A percentile compares a stretch with the other conserved stretches of the same genome.
Evolutionary conservation across 2,797 vertebrate species (phyloP).

Genomic region (Percopsis omiscomaycus): DNA sequence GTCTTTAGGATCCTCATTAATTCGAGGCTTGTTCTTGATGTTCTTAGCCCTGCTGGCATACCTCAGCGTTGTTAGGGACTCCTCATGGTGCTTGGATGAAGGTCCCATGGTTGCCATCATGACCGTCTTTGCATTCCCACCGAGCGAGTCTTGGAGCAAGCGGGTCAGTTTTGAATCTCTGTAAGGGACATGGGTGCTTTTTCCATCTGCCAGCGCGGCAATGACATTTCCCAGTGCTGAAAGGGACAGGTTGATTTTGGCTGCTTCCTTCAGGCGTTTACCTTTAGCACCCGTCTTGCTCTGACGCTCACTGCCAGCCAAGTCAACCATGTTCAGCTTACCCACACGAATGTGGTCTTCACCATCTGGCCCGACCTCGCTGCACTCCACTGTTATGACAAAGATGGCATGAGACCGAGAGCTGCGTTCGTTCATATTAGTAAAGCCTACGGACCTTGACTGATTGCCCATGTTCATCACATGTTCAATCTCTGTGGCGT

Average conservation of each 20-base stretch:
- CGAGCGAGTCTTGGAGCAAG: conserved; percentile 93
- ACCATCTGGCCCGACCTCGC: conserved; percentile 85
- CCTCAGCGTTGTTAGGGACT: conserved; percentile 91
- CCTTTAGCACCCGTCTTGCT: conserved; percentile 86
- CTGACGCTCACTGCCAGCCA: conserved; percentile 95
- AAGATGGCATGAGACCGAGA: conserved; percentile 96
- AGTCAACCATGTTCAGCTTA: conserved; percentile 96
- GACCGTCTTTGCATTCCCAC: conserved; percentile 94
- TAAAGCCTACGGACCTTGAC: conserved; percentile 89
- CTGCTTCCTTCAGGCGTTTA: conserved; percentile 89
- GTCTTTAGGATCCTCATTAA: conserved; percentile 97
- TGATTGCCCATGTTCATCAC: conserved; percentile 95
- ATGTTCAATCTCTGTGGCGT: conserved; percentile 92
- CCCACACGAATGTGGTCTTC: conserved; percentile 95
- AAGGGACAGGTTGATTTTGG: conserved; percentile 97
- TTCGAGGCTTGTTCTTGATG: conserved; percentile 94
- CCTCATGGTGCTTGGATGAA: conserved; percentile 86
- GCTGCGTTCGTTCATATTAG: conserved; percentile 94
- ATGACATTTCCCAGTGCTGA: conserved; percentile 96
- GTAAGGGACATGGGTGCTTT: conserved; percentile 92
- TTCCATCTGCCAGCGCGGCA: conserved; percentile 88
- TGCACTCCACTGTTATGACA: conserved; percentile 91
- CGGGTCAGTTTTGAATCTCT: conserved; percentile 97
- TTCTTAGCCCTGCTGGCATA: conserved; percentile 96
- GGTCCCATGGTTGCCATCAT: conserved; percentile 95